Percentiles rank a stretch among this genome's conserved stretches.
Conservation (phyloP, 2,113 vertebrate species). For the Sula dactylatra region DNA sequence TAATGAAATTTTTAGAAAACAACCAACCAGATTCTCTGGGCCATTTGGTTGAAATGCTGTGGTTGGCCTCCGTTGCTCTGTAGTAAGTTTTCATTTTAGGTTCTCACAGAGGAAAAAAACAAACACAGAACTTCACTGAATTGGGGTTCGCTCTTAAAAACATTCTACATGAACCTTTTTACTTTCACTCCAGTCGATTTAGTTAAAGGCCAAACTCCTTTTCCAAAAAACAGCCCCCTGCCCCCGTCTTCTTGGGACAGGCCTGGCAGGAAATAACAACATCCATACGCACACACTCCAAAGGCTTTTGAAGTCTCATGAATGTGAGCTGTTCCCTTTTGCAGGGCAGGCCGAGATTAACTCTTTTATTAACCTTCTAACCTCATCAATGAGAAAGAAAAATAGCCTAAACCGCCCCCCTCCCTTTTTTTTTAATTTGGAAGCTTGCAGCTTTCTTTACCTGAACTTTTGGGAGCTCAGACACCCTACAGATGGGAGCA, state of each 20-base stretch:
- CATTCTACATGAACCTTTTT: neutral
- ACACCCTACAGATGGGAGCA: neutral
- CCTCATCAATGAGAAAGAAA: neutral
- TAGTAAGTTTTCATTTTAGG: neutral
- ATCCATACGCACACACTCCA: neutral
- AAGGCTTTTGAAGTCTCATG: neutral
- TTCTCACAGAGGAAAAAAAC: neutral
- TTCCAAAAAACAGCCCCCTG: neutral
- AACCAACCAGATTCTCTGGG: neutral
- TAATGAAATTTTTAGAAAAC: neutral
- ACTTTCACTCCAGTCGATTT: neutral
- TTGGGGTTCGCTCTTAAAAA: neutral
- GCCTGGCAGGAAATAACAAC: neutral
- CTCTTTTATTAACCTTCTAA: conserved; percentile 18
- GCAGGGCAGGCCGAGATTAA: neutral
- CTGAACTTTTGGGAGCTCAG: neutral
- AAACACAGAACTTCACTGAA: neutral
- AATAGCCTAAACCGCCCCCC: neutral
- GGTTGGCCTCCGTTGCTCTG: neutral
- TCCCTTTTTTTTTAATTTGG: neutral
- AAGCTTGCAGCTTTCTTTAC: neutral
- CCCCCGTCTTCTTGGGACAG: neutral
- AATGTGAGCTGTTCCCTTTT: neutral
- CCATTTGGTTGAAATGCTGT: neutral
- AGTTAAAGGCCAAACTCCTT: neutral